phyloP scores from a whole-genome alignment of 2,113 vertebrate genomes.

The Zosterops borbonicus region DNA sequence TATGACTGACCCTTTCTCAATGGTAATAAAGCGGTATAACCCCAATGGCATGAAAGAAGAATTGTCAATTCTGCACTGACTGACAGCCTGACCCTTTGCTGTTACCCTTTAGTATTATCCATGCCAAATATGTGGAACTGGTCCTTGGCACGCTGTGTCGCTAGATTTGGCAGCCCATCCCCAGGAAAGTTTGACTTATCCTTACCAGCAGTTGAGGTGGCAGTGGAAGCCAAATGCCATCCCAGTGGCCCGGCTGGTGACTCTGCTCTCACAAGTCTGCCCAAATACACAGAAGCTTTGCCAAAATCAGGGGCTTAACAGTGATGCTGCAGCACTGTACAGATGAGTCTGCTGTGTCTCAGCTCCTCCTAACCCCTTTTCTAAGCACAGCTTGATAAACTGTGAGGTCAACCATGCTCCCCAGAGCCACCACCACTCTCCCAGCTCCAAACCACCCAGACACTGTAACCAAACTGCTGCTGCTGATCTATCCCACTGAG shows the following conservation, averaged over 20 bases:
- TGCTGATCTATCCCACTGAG: background rate
- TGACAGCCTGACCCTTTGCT: background rate
- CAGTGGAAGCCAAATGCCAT: background rate
- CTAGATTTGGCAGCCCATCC: background rate
- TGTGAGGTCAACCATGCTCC: background rate
- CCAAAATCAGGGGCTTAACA: background rate
- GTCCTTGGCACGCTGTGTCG: background rate
- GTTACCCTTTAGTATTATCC: background rate
- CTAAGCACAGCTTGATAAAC: background rate
- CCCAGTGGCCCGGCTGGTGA: background rate
- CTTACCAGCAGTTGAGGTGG: background rate
- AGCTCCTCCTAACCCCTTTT: background rate
- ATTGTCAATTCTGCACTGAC: background rate
- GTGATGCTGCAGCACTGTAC: background rate
- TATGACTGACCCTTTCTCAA: background rate
- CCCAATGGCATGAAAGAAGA: background rate
- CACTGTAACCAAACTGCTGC: background rate
- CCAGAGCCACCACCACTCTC: background rate
- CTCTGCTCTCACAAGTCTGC: background rate
- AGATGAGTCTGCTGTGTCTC: background rate
- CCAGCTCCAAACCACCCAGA: background rate
- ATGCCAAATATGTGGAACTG: background rate
- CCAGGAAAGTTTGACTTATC: background rate
- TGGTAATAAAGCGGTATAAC: background rate
- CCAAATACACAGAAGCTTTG: background rate